phyloP scores from a whole-genome alignment of 2,113 vertebrate species.

The Heloderma charlesbogerti region DNA sequence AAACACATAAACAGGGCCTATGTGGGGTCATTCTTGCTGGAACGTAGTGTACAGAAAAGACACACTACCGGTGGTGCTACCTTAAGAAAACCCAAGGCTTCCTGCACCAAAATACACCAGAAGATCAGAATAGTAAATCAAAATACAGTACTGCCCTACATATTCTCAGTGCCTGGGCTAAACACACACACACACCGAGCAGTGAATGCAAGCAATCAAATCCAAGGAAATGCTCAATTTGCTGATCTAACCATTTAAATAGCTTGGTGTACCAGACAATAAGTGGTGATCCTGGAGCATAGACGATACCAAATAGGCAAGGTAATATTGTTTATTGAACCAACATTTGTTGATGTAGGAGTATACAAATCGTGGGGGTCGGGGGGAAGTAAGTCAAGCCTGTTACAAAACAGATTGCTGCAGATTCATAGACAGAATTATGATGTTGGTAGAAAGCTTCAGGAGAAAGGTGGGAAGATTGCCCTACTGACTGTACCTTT shows the following conservation, averaged over 20 bases:
- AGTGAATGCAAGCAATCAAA: constrained; percentile 20
- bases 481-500: not conserved
- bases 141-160: constrained; percentile 1
- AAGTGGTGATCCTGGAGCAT: not conserved
- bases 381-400: not conserved
- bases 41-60: not conserved
- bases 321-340: constrained; percentile 9
- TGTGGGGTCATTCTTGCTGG: not conserved
- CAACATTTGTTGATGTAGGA: constrained; percentile 1
- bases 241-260: constrained; percentile 8
- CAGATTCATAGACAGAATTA: not conserved
- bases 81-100: constrained; percentile 10
- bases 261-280: constrained; percentile 24
- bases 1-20: not conserved
- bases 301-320: not conserved
- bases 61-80: not conserved
- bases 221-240: constrained; percentile 29
- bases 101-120: not conserved
- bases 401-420: not conserved
- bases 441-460: not conserved
- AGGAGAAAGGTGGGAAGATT: not conserved
- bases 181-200: not conserved
- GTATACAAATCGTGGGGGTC: not conserved
- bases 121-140: constrained; percentile 12
- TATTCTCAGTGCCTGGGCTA: not conserved